Base-by-base conservation (phyloP, 2,113 vertebrate genomes). In the Typhlomys cinereus region DNA sequence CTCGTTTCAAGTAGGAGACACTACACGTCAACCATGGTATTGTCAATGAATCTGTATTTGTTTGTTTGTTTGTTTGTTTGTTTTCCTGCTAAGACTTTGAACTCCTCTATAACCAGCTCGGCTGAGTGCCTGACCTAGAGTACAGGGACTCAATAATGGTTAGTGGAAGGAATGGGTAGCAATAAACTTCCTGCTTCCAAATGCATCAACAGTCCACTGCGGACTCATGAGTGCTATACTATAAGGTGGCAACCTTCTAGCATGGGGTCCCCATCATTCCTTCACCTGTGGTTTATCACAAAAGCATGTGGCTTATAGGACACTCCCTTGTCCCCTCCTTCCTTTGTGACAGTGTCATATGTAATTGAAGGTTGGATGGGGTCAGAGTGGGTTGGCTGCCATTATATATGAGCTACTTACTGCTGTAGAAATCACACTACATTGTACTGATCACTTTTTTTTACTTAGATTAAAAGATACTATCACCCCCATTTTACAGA, bases 121-220 rank as follows among this genome's bases (percentile, higher is more conserved):
- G 54, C 34, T n/a, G 54, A 64, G 52, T 27, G 17, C 44, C 62
- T 67, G 54, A 36, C 27, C 11, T 2, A 44, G 46, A 39, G 20
- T 9, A 52, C 31, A 23, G 12, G 10, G 3, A 31, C 44, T 27
- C 61, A 12, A 41, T 25, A 20, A 44, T 2, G 39, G 67, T 1
- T 57, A 11, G 21, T 15, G 27, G 39, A 54, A 67, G 44, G 10
- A 27, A 85, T 1, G 46, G 75, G 34, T 18, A 70, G 29, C 5
- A 41, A 74, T 6, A 78, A 61, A 61, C 12, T 54, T 44, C 15
- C 61, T 50, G 15, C 36, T 90, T 73, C 1, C n/a, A 41, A 71
- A 4, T 5, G 23, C 17, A 17, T 27, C 50, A n/a, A 0, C 4
- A 6, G 39, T 18, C 12, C 31, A 73, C 14, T 69, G 2, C 1